Conservation (phyloP, 2,113 vertebrate species). For the Nymphicus hollandicus region DNA sequence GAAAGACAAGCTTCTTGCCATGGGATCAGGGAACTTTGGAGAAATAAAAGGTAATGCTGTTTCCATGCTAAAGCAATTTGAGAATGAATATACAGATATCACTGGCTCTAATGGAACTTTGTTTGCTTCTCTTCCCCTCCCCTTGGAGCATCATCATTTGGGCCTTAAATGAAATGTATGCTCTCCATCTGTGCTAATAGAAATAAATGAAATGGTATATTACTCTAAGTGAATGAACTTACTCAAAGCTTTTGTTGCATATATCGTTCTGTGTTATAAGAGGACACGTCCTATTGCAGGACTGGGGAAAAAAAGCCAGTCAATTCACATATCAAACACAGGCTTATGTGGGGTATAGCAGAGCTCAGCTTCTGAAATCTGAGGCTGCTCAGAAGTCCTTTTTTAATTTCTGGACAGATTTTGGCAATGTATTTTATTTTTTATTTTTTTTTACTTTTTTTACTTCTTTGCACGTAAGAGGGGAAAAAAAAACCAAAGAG, state of each 20-base stretch:
- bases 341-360: not conserved
- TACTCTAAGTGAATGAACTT: not conserved
- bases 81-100: not conserved
- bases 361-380: not conserved
- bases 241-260: not conserved
- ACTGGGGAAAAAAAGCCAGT: not conserved
- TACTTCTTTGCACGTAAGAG: not conserved
- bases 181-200: not conserved
- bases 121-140: not conserved
- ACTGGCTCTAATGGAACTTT: not conserved
- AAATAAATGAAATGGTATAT: not conserved
- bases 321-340: not conserved
- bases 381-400: not conserved
- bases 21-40: slow-evolving; percentile 98
- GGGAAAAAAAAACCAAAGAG: not conserved
- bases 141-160: not conserved
- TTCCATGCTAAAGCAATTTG: slow-evolving; percentile 17
- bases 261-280: not conserved
- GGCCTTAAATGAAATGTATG: not conserved
- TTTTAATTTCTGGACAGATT: not conserved
- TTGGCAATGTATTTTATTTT: not conserved
- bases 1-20: slow-evolving; percentile 99
- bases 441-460: not conserved
- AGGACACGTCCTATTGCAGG: not conserved
- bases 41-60: slow-evolving; percentile 94